These are phyloP conservation scores for Hyphantria cunea DNA, from an alignment of 1,140 invertebrate genomes.

Conservation along the genomic window DNA sequence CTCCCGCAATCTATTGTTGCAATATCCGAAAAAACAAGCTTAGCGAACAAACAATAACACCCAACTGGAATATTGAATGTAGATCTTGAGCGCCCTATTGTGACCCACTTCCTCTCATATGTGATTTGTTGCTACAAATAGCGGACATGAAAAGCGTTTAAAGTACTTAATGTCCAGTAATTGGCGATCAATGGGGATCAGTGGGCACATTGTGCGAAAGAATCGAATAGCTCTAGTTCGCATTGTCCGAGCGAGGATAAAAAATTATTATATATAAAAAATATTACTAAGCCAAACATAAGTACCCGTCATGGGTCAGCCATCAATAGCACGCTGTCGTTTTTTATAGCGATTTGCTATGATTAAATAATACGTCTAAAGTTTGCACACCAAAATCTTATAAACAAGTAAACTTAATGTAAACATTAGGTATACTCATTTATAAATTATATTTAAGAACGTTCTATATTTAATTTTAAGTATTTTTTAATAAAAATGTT, in stretches of 20 bases:
- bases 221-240: constrained; percentile 56
- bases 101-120: constrained; percentile 65
- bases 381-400: constrained; percentile 1
- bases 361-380: constrained; percentile 35
- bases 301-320: constrained; percentile 59
- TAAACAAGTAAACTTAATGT: background rate
- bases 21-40: constrained; percentile 60
- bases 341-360: constrained; percentile 62
- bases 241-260: constrained; percentile 66
- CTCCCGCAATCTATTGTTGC: constrained; percentile 58
- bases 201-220: constrained; percentile 78
- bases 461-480: too few species aligned
- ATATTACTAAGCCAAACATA: constrained; percentile 43
- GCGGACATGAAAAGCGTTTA: constrained; percentile 74
- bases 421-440: too few species aligned
- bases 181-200: constrained; percentile 81
- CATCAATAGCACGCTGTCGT: constrained; percentile 60
- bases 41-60: constrained; percentile 68
- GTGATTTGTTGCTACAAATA: constrained; percentile 81
- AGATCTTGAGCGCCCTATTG: constrained; percentile 72
- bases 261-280: constrained; percentile 58
- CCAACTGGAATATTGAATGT: constrained; percentile 57
- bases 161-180: constrained; percentile 82
- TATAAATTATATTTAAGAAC: too few species aligned
- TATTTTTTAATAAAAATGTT: background rate